A percentile compares a stretch with the other conserved stretches of the same genome.
These are phyloP conservation scores for Paramuricea clavata DNA, from an alignment of 92 coral and sea anemone species.

Conservation along the genomic window DNA sequence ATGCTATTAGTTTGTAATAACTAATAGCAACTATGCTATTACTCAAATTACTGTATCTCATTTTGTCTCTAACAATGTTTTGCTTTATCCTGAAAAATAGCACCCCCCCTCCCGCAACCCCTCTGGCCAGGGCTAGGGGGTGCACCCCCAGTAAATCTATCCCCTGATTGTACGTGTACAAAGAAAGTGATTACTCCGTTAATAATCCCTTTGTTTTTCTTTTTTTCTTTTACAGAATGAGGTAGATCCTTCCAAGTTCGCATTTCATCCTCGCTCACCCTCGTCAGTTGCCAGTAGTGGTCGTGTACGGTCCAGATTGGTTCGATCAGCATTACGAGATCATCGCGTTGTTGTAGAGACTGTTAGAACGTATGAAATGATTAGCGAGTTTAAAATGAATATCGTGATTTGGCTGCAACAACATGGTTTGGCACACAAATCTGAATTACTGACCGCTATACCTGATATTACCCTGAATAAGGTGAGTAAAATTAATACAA, in stretches of 20 bases:
- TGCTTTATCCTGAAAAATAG: too few relatives aligned
- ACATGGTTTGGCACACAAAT: constrained; percentile 79
- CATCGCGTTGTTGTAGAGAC: constrained; percentile 89
- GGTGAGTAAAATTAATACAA: constrained; percentile 70
- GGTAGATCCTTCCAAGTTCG: not conserved
- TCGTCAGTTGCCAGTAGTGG: constrained; percentile 70
- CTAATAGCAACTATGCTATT: too few relatives aligned
- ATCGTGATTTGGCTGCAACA: constrained; percentile 75
- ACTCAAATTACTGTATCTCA: too few relatives aligned
- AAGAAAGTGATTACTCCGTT: too few relatives aligned
- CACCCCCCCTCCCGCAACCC: too few relatives aligned
- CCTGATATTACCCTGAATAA: constrained; percentile 73
- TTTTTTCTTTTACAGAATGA: not conserved
- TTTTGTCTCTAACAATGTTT: too few relatives aligned
- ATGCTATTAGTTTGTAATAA: too few relatives aligned
- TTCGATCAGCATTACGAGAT: constrained; percentile 86
- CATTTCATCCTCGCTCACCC: not conserved
- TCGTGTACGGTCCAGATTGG: constrained; percentile 87
- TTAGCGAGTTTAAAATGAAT: constrained; percentile 71
- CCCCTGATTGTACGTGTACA: too few relatives aligned
- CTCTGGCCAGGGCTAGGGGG: too few relatives aligned
- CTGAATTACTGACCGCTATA: constrained; percentile 59
- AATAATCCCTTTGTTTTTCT: not conserved
- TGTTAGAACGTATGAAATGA: constrained; percentile 80
- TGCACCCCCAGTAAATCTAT: too few relatives aligned